Evolutionary conservation across 2,797 vertebrate genomes (phyloP), one percentile per base, ranked within the genome.

Genomic region (Echiichthys vipera): DNA sequence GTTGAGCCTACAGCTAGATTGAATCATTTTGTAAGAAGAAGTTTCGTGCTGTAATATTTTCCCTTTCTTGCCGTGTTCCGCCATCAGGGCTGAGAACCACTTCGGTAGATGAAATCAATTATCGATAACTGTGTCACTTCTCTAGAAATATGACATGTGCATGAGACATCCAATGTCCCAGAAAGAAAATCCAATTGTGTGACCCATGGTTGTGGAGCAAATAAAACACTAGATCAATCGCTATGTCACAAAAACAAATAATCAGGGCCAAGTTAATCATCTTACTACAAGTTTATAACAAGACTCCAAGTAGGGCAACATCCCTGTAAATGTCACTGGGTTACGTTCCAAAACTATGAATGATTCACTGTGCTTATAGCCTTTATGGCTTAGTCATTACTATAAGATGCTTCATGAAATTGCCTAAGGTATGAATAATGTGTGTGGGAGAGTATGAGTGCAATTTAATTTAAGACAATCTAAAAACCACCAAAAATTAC

Each of bases 71-170:
- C 68, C 51, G 27, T 15, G 32, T 71, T 77, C 62, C 62, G 68
- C 59, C 20, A 42, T 58, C n/a, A 36, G 72, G 43, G 49, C 74
- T n/a, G 27, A 66, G 69, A 78, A 57, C 53, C 81, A 78, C 74
- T 77, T 69, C 62, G 59, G 43, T 25, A 24, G 71, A 79, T 70
- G 71, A 80, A 67, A 84, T 83, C 74, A 72, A 77, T 84, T 84
- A 72, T 55, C 65, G 10, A 24, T 71, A 86, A 81, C 47, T 54
- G 64, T 77, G 70, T 76, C 77, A 74, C 47, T 78, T 84, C 69
- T 78, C 53, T 45, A 37, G 57, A 89, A 88, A 39, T 78, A 66
- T 67, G 50, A 83, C 66, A 8, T 4, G 29, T 18, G 43, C 37
- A 22, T 56, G 65, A 80, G 58, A 64, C 54, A 70, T 55, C 32